Percentiles rank a stretch among this genome's conserved stretches.
Evolutionary conservation across 2,113 vertebrate genomes (phyloP).

Genomic region (Nycticebus coucang): DNA sequence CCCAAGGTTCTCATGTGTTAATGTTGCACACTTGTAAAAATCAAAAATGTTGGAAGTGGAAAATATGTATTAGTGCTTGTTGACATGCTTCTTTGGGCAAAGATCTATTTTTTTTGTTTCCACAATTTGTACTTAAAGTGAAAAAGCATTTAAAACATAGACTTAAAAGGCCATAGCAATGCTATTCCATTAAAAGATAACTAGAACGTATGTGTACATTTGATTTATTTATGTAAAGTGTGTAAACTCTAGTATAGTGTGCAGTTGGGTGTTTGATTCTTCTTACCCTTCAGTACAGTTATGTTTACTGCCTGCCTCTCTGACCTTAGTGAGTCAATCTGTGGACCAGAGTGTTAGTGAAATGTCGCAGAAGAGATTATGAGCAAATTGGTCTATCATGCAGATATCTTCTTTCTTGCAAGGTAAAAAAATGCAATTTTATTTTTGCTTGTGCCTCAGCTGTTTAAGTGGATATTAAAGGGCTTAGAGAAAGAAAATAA

Average conservation of each 20-base stretch:
- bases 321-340: background rate
- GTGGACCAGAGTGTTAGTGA: background rate
- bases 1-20: accelerated
- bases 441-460: slow-evolving; percentile 36
- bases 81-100: background rate
- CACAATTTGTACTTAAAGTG: background rate
- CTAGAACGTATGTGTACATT: background rate
- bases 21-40: background rate
- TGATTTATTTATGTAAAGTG: background rate
- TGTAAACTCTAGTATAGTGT: background rate
- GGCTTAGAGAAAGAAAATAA: slow-evolving; percentile 45
- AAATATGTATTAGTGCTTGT: background rate
- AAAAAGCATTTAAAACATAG: background rate
- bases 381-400: background rate
- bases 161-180: background rate
- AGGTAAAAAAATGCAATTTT: background rate
- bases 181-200: background rate
- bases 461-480: slow-evolving; percentile 61
- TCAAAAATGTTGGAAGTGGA: background rate
- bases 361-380: background rate
- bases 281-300: background rate
- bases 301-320: background rate
- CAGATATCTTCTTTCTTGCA: background rate
- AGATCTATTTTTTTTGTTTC: background rate
- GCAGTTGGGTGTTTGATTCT: background rate